A percentile compares a stretch with the other conserved stretches of the same genome.
Conservation (phyloP, 2,888 invertebrate species). For the Orthosia cruda region DNA sequence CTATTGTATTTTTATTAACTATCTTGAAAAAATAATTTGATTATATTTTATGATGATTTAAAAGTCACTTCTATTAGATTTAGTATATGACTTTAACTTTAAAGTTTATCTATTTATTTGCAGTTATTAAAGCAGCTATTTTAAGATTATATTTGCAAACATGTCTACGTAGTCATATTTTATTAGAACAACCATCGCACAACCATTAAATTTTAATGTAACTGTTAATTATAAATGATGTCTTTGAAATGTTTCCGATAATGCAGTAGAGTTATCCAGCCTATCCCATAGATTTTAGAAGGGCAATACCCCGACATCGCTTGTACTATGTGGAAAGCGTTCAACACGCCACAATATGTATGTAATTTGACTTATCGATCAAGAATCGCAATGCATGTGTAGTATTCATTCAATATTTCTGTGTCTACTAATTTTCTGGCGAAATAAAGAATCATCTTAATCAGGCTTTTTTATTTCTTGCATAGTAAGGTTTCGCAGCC, state of each 20-base stretch:
- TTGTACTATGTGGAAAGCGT: slow-evolving; percentile 23
- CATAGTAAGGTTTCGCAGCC: neutral
- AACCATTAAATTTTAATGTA: slow-evolving; percentile 39
- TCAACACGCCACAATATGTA: slow-evolving; percentile 19
- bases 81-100: slow-evolving; percentile 22
- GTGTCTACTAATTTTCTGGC: slow-evolving; percentile 63
- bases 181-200: slow-evolving; percentile 46
- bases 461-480: slow-evolving; percentile 33
- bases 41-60: slow-evolving; percentile 29
- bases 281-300: slow-evolving; percentile 38
- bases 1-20: no score
- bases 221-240: slow-evolving; percentile 19
- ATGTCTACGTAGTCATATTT: slow-evolving; percentile 39
- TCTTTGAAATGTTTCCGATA: slow-evolving; percentile 42
- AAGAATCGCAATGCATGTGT: slow-evolving; percentile 47
- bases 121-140: slow-evolving; percentile 33
- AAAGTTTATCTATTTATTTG: slow-evolving; percentile 33
- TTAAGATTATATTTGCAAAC: slow-evolving; percentile 27
- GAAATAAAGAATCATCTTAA: slow-evolving; percentile 68
- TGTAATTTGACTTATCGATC: slow-evolving; percentile 16
- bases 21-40: neutral
- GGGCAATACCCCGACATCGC: slow-evolving; percentile 27
- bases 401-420: slow-evolving; percentile 48
- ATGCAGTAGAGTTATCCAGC: slow-evolving; percentile 16
- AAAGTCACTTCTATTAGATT: slow-evolving; percentile 27